Evolutionary conservation across 30 jellyfish, hydroid and myxozoan species (phyloP).

Genomic region (Aurelia aurita complex sp. Pacific): DNA sequence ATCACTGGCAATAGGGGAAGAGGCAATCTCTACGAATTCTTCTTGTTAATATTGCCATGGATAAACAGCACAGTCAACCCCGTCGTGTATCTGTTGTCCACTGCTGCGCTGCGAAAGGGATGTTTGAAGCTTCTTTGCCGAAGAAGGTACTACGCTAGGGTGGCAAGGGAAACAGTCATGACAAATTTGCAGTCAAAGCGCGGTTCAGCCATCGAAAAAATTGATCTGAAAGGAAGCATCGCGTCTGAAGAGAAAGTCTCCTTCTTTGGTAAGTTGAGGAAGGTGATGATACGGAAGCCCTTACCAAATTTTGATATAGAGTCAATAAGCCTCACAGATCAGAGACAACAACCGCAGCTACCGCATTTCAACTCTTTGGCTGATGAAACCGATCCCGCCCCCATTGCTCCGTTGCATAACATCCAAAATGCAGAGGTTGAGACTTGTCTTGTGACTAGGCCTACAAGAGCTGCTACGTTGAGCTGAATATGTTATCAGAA

Average conservation of each 20-base stretch:
- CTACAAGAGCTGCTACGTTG: no score
- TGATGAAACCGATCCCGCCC: no score
- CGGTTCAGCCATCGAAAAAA: conserved; percentile 24
- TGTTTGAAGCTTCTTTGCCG: conserved; percentile 60
- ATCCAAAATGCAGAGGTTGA: no score
- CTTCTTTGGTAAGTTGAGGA: no score
- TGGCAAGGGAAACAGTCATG: conserved; percentile 31
- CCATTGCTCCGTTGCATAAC: no score
- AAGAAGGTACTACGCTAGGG: conserved; percentile 17
- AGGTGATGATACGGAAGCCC: no score
- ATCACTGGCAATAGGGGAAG: not conserved
- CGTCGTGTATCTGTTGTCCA: conserved; percentile 31
- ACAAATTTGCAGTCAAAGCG: conserved; percentile 48
- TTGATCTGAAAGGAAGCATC: conserved; percentile 9
- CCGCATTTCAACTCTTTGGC: no score
- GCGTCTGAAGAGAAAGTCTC: not conserved
- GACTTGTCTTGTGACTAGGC: no score
- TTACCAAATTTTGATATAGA: no score
- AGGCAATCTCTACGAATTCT: conserved; percentile 59
- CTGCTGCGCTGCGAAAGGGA: conserved; percentile 62
- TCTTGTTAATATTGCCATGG: conserved; percentile 55
- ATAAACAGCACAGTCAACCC: conserved; percentile 71
- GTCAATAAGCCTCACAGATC: no score
- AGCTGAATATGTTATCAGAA: no score
- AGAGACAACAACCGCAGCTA: no score